These are phyloP conservation scores for Gymnobelideus leadbeateri DNA, from an alignment of 2,113 vertebrate species.

Conservation along the genomic window DNA sequence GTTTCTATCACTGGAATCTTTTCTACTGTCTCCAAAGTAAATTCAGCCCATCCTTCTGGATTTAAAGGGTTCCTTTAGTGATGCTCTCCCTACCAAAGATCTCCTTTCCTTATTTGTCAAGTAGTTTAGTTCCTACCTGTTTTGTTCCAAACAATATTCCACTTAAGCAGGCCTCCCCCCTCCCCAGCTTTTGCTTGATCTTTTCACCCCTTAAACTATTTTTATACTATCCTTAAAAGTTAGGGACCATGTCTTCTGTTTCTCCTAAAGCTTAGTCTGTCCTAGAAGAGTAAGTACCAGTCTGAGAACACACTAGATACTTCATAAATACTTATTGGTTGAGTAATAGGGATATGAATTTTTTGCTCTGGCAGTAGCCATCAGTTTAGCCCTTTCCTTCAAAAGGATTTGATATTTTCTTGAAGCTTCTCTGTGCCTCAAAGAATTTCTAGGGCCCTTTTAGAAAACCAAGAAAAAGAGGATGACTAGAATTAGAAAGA, in stretches of 20 bases:
- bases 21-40: not conserved
- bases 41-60: not conserved
- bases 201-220: not conserved
- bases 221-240: not conserved
- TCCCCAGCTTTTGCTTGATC: not conserved
- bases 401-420: not conserved
- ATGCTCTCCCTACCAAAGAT: not conserved
- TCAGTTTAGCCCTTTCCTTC: not conserved
- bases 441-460: not conserved
- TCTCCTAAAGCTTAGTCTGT: not conserved
- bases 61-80: not conserved
- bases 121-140: not conserved
- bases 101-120: not conserved
- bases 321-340: not conserved
- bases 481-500: not conserved
- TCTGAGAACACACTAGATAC: not conserved
- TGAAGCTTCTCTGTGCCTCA: not conserved
- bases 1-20: not conserved
- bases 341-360: not conserved
- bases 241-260: not conserved
- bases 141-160: not conserved
- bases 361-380: not conserved
- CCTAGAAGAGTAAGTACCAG: not conserved
- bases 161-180: not conserved
- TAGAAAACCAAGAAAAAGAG: not conserved